phyloP scores from a whole-genome alignment of 2,888 invertebrate species.

The Gortyna flavago region DNA sequence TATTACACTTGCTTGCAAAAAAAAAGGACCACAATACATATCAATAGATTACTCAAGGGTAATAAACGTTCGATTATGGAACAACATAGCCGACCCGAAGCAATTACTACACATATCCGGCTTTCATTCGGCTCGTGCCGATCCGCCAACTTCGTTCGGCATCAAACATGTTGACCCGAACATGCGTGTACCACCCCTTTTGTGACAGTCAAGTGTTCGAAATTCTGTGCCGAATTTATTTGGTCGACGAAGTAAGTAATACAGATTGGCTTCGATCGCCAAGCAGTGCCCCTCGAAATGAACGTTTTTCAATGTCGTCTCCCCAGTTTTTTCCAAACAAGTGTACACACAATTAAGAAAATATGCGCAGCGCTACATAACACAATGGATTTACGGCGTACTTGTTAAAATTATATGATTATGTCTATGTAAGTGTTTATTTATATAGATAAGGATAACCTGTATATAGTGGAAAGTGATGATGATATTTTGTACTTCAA shows the following conservation, averaged over 20 bases:
- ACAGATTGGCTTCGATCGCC: neutral
- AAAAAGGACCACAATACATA: neutral
- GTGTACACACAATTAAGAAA: conserved; percentile 71
- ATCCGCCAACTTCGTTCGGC: neutral
- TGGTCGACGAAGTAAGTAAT: neutral
- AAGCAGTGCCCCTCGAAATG: neutral
- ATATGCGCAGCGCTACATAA: conserved; percentile 66
- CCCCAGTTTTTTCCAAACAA: conserved; percentile 65
- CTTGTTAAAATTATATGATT: conserved; percentile 47
- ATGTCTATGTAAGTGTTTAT: conserved; percentile 27
- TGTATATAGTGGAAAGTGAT: conserved; percentile 62
- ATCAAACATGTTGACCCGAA: neutral
- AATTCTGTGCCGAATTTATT: neutral
- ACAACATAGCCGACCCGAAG: neutral
- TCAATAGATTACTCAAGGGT: neutral
- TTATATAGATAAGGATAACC: conserved; percentile 36
- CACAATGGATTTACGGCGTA: conserved; percentile 49
- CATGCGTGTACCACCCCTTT: neutral
- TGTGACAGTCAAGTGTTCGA: neutral
- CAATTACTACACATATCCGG: neutral
- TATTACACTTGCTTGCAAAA: conserved; percentile 68
- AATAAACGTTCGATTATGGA: neutral
- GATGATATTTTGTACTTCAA: conserved; percentile 80
- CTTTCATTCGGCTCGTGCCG: too few species aligned
- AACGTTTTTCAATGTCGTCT: neutral